Evolutionary conservation across 2,888 invertebrate genomes (phyloP), one percentile per base, ranked within the genome.

Genomic region (Ornithoptera alexandrae): DNA sequence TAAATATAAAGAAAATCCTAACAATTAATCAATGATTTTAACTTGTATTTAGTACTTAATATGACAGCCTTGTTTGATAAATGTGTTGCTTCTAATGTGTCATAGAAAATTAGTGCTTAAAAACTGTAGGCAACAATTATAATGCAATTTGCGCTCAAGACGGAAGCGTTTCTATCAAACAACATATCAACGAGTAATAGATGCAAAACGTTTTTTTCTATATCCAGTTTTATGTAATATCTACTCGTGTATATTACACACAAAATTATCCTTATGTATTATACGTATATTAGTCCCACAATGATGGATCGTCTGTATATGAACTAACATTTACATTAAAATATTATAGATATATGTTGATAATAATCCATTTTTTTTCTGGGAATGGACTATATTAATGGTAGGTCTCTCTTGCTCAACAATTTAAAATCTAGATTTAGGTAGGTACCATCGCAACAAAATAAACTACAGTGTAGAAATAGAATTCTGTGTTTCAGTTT

Each of bases 81-180:
- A 65, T 58, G 58, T 42, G 18, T 42, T 42, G 42, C 42, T 24
- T 18, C 17, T 59, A 65, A 65, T 59, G 24, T 65, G n/a, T 50
- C 66, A 66, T 59, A 66, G 60, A 66, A 66, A 59, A 50, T 5
- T 15, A 20, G 20, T 60, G 39, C n/a, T 60, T 30, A 73, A 74
- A 71, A 74, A 68, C 68, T 67, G 30, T 57, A 53, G 36, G 30
- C 53, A 56, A 72, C 77, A 76, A 79, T 81, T 77, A 75, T 69
- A 74, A 74, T 72, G 75, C 75, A 75, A 77, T 78, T 74, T 75
- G 66, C 72, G 69, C 60, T 71, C 67, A 70, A 65, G 30, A 67
- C 76, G 75, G 74, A 76, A 76, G 73, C 69, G 72, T 70, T 72
- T 68, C 65, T 68, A 74, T 68, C 57, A 68, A 74, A 73, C 62